phyloP scores from a whole-genome alignment of 1,140 invertebrate species.

The Lepidurus packardi region DNA sequence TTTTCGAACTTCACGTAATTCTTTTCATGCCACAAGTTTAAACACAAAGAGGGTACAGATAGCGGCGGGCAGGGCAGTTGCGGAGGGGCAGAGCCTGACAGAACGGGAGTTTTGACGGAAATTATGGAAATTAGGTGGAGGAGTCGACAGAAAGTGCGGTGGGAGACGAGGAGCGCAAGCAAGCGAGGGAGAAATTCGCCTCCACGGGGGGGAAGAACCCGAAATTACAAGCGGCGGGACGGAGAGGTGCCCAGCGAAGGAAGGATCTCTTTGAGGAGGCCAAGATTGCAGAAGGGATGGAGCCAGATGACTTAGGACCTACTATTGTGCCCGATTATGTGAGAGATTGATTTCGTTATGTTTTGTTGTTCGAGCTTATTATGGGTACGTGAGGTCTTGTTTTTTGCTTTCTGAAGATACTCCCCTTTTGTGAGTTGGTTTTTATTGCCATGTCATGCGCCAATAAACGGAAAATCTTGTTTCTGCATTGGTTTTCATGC shows the following conservation, averaged over 20 bases:
- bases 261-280: constrained; percentile 25
- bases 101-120: neutral
- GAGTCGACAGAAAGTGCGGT: neutral
- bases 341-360: neutral
- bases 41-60: neutral
- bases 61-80: neutral
- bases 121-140: constrained; percentile 2
- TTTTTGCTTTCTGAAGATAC: neutral
- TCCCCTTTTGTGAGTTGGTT: neutral
- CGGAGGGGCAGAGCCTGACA: neutral
- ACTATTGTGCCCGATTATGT: constrained; percentile 15
- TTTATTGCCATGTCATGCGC: no score
- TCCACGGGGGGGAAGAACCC: constrained; percentile 25
- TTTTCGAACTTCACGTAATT: no score
- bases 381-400: neutral
- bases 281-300: neutral
- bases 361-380: neutral
- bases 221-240: constrained; percentile 11
- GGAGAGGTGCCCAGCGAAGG: constrained; percentile 24
- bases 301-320: constrained; percentile 1
- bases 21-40: no score
- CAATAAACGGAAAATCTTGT: no score
- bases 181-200: constrained; percentile 20
- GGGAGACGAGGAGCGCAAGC: neutral
- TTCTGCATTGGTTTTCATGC: no score